phyloP scores from a whole-genome alignment of 2,888 invertebrate species.

The Xestobium rufovillosum region DNA sequence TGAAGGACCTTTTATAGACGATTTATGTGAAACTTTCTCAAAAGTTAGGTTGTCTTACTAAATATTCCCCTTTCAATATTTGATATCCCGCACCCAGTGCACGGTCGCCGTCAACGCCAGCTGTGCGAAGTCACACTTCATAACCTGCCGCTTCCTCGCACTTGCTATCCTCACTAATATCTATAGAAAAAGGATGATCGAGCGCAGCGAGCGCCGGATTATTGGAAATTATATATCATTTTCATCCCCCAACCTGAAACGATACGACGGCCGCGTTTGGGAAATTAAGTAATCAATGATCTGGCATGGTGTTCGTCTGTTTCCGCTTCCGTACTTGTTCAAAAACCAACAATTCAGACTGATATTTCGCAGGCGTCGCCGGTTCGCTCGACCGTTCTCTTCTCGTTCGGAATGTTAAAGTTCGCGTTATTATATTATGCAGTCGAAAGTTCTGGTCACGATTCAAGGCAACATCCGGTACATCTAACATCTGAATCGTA shows the following conservation, averaged over 20 bases:
- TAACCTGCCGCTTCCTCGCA: conserved; percentile 33
- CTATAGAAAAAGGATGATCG: conserved; percentile 33
- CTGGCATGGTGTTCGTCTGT: no score
- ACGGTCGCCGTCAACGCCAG: conserved; percentile 39
- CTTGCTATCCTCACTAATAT: conserved; percentile 28
- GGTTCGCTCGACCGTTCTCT: conserved; percentile 18
- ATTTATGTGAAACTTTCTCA: conserved; percentile 28
- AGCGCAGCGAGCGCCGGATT: conserved; percentile 26
- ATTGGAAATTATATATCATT: conserved; percentile 36
- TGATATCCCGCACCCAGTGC: conserved; percentile 32
- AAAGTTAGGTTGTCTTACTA: conserved; percentile 32
- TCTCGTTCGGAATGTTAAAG: conserved; percentile 28
- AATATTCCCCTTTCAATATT: conserved; percentile 40
- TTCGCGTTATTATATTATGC: conserved; percentile 41
- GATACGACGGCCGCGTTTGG: conserved; percentile 16
- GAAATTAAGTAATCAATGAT: conserved; percentile 25
- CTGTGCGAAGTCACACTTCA: conserved; percentile 43
- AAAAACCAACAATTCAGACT: no score
- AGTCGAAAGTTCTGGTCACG: conserved; percentile 42
- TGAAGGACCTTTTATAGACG: conserved; percentile 22
- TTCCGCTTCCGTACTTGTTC: no score
- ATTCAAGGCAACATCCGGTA: conserved; percentile 40
- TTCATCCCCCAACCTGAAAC: conserved; percentile 15
- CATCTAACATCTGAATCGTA: conserved; percentile 43
- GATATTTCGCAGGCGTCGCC: no score